Percentiles rank a stretch among this genome's conserved stretches.
phyloP scores from a whole-genome alignment of 2,888 invertebrate species.

The Neoitamus cyanurus region DNA sequence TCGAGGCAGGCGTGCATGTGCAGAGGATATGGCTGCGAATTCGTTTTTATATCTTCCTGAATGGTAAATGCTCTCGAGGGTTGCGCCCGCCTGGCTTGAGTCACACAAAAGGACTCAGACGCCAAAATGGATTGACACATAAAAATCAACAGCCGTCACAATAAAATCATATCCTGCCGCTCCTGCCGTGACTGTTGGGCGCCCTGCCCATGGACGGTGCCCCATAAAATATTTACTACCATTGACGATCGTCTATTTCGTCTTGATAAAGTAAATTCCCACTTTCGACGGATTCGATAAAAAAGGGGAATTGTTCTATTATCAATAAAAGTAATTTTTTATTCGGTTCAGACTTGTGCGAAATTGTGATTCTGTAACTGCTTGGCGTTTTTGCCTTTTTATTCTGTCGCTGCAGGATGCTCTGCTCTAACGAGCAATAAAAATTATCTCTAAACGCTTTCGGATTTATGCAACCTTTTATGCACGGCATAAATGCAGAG shows the following conservation, averaged over 20 bases:
- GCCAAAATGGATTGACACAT: slow-evolving; percentile 52
- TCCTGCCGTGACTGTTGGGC: slow-evolving; percentile 20
- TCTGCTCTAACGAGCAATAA: neutral
- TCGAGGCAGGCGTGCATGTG: slow-evolving; percentile 41
- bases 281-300: slow-evolving; percentile 39
- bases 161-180: slow-evolving; percentile 52
- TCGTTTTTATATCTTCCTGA: slow-evolving; percentile 52
- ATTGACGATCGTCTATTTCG: slow-evolving; percentile 46
- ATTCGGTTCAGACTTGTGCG: slow-evolving; percentile 10
- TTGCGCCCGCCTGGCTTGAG: neutral
- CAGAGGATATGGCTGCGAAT: slow-evolving; percentile 46
- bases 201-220: slow-evolving; percentile 45
- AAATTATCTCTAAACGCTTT: slow-evolving; percentile 42
- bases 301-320: slow-evolving; percentile 43
- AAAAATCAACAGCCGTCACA: slow-evolving; percentile 53
- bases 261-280: slow-evolving; percentile 50
- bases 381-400: neutral
- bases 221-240: slow-evolving; percentile 50
- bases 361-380: slow-evolving; percentile 9
- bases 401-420: slow-evolving; percentile 11
- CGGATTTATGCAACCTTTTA: slow-evolving; percentile 30
- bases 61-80: slow-evolving; percentile 49
- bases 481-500: slow-evolving; percentile 5
- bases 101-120: slow-evolving; percentile 44
- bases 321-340: slow-evolving; percentile 46